Base-by-base conservation (phyloP, 2,888 invertebrate species). In the Meganola albula region DNA sequence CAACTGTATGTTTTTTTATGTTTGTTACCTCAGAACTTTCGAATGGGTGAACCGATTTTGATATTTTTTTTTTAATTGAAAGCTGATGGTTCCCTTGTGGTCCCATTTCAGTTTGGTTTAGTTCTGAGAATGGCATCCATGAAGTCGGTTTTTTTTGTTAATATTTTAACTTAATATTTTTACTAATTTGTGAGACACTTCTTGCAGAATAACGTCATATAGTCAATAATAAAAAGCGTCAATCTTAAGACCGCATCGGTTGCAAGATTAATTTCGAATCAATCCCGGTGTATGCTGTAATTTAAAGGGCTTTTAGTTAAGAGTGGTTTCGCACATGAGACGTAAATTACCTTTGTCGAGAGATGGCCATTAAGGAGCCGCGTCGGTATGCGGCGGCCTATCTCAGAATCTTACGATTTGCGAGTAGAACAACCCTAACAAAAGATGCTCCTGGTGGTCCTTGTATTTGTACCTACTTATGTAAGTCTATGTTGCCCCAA, bases 241-340 rank as follows among this genome's bases (percentile, higher is more conserved):
- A 64, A 63, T 68, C 63, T 61, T 40, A 44, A 54, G 55, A 55
- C 50, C 45, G 51, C 63, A 63, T 63, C 58, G 62, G 61, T 58
- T 55, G 60, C 54, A 53, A 76, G 76, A 80, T 80, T 80, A 75
- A 78, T 82, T 74, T 75, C 58, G 60, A 80, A 80, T 83, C 79
- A 79, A 83, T 83, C 72, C 68, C 62, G 59, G 52, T 68, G 75
- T 74, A 74, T 69, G 62, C 64, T 78, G 72, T 77, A 79, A 83
- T 83, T 83, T 83, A 78, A 71, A 64, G 63, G 70, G 79, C 78
- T 83, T 80, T 83, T 80, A 82, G 82, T 78, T 74, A 76, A 79
- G 71, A 77, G 76, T 74, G 75, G 76, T 74, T 83, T 79, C 74
- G 80, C 83, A 83, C 77, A 77, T 77, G 74, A 75, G 75, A 80